Evolutionary conservation across 1,140 invertebrate species (phyloP).

Genomic region (Drosophila triauraria): DNA sequence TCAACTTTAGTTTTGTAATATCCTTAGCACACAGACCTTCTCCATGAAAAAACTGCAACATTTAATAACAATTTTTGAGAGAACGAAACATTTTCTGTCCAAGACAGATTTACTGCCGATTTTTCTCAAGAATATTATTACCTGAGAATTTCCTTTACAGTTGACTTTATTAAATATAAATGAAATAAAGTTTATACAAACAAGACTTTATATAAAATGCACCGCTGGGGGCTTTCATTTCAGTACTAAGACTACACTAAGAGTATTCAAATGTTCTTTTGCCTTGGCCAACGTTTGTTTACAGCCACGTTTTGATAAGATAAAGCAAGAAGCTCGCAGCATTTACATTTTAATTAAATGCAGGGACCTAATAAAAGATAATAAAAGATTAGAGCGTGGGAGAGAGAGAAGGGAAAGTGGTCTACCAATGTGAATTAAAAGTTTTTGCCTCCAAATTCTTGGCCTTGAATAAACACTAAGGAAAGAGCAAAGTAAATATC

Average conservation of each 20-base stretch:
- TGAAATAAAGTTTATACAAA: neutral
- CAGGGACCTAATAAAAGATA: constrained; percentile 19
- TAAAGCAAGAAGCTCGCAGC: neutral
- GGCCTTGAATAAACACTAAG: constrained; percentile 22
- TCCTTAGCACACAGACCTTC: too few relatives aligned
- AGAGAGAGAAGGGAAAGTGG: neutral
- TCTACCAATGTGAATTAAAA: constrained; percentile 16
- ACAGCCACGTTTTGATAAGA: constrained; percentile 4
- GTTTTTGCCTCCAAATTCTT: constrained; percentile 7
- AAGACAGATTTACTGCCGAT: neutral
- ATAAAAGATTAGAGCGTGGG: constrained; percentile 1
- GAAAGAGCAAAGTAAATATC: constrained; percentile 8
- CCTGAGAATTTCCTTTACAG: neutral
- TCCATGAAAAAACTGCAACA: neutral
- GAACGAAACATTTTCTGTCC: neutral
- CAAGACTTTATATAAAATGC: neutral
- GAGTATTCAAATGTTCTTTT: neutral
- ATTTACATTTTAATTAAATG: constrained; percentile 24
- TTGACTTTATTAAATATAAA: neutral
- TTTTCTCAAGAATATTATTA: neutral
- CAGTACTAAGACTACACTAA: neutral
- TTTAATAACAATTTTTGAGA: neutral
- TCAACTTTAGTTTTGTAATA: neutral
- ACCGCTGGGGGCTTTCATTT: neutral
- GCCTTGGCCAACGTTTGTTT: neutral